A percentile compares a stretch with the other conserved stretches of the same genome.
Conservation (phyloP, 2,797 vertebrate species). For the Siniperca obscura region DNA sequence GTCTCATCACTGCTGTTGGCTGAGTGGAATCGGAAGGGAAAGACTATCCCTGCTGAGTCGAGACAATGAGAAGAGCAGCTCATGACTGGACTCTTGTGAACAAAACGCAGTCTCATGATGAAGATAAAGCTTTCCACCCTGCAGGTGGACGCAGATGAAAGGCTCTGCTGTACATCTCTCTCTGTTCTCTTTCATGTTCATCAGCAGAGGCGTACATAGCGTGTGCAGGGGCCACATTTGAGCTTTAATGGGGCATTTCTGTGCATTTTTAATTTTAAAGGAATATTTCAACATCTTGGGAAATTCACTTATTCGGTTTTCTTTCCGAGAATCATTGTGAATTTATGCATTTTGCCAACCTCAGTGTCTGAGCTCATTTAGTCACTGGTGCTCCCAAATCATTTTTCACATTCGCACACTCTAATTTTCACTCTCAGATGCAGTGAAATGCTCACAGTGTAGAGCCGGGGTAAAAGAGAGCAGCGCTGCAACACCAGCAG, state of each 20-base stretch:
- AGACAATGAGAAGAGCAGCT: slow-evolving; percentile 7
- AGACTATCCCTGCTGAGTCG: slow-evolving; percentile 3
- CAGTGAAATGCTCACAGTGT: too few species aligned
- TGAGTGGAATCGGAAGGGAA: slow-evolving; percentile 10
- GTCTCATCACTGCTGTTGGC: slow-evolving; percentile 15
- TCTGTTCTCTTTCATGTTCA: too few species aligned
- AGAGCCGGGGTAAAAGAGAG: too few species aligned
- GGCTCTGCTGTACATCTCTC: not conserved
- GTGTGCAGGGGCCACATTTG: too few species aligned
- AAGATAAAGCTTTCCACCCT: not conserved
- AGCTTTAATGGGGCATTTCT: not conserved
- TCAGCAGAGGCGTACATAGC: not conserved
- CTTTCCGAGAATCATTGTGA: not conserved
- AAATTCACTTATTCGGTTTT: not conserved
- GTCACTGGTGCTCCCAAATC: too few species aligned
- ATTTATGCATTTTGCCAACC: too few species aligned
- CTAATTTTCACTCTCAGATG: too few species aligned
- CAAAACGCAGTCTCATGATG: not conserved
- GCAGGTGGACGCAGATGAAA: slow-evolving; percentile 14
- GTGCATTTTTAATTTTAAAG: slow-evolving; percentile 11
- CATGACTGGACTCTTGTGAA: not conserved
- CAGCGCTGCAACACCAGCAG: too few species aligned
- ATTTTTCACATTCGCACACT: too few species aligned
- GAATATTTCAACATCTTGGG: not conserved
- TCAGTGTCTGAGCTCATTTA: too few species aligned